Conservation (phyloP, 1,140 invertebrate genomes). For the Drusus annulatus region DNA sequence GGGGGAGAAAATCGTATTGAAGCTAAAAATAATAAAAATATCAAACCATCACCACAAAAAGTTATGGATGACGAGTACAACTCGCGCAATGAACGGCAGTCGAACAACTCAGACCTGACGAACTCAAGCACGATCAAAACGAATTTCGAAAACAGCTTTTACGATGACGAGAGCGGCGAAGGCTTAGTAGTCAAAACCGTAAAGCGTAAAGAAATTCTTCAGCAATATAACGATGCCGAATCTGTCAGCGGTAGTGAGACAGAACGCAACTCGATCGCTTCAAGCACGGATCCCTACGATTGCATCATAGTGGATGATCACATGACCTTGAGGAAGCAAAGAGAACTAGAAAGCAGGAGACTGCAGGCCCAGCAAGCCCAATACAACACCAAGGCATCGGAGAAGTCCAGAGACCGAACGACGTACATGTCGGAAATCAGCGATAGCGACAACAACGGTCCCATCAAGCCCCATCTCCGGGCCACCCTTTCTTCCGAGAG, state of each 20-base stretch:
- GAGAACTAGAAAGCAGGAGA: constrained; percentile 70
- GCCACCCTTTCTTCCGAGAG: constrained; percentile 66
- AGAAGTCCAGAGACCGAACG: constrained; percentile 48
- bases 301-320: constrained; percentile 84
- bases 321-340: constrained; percentile 74
- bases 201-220: constrained; percentile 78
- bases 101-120: constrained; percentile 68
- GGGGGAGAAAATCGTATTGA: constrained; percentile 48
- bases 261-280: constrained; percentile 75
- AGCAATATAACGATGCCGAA: constrained; percentile 78
- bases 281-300: constrained; percentile 80
- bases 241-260: constrained; percentile 70
- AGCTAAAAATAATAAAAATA: constrained; percentile 67
- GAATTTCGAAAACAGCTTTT: constrained; percentile 75
- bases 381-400: constrained; percentile 61
- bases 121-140: constrained; percentile 70
- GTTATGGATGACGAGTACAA: constrained; percentile 68
- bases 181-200: constrained; percentile 78
- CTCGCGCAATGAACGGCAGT: constrained; percentile 67
- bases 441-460: constrained; percentile 60
- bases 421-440: constrained; percentile 53
- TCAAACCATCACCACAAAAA: constrained; percentile 68
- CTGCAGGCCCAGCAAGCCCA: constrained; percentile 65
- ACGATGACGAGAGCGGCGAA: constrained; percentile 74
- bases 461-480: constrained; percentile 69